Evolutionary conservation across 2,888 invertebrate species (phyloP).

Genomic region (Thymelicus acteon): DNA sequence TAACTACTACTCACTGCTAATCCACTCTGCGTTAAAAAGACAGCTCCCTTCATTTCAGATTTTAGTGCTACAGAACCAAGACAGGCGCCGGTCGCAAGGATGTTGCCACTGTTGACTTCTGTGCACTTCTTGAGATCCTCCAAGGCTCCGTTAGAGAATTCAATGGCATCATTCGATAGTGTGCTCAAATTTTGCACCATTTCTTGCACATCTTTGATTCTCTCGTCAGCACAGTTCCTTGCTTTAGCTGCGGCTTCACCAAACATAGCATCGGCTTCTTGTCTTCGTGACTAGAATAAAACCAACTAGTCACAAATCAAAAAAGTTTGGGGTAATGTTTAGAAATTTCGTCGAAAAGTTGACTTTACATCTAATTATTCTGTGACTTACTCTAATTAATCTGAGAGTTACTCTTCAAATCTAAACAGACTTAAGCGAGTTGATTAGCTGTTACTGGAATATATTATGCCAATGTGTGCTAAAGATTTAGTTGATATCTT

Average conservation of each 20-base stretch:
- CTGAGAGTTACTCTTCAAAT: too few species aligned
- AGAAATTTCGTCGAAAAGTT: too few species aligned
- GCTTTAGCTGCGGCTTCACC: constrained; percentile 52
- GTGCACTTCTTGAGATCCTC: constrained; percentile 65
- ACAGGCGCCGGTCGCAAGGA: constrained; percentile 62
- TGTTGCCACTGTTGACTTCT: constrained; percentile 49
- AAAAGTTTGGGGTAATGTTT: not conserved
- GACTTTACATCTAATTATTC: too few species aligned
- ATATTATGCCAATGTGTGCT: too few species aligned
- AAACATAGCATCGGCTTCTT: constrained; percentile 58
- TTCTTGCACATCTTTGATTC: constrained; percentile 55
- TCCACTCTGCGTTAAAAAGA: constrained; percentile 60
- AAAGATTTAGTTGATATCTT: too few species aligned
- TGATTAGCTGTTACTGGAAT: too few species aligned
- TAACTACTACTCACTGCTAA: constrained; percentile 56
- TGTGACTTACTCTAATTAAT: too few species aligned
- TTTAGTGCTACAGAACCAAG: constrained; percentile 61
- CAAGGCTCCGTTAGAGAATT: constrained; percentile 54
- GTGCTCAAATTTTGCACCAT: constrained; percentile 53
- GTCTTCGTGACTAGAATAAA: constrained; percentile 56
- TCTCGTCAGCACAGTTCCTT: constrained; percentile 63
- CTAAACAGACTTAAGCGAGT: too few species aligned
- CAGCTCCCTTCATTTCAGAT: constrained; percentile 60
- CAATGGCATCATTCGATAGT: constrained; percentile 54
- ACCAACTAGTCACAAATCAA: not conserved